Base-by-base conservation (phyloP, 2,888 invertebrate species). In the Sarcophaga carnaria region DNA sequence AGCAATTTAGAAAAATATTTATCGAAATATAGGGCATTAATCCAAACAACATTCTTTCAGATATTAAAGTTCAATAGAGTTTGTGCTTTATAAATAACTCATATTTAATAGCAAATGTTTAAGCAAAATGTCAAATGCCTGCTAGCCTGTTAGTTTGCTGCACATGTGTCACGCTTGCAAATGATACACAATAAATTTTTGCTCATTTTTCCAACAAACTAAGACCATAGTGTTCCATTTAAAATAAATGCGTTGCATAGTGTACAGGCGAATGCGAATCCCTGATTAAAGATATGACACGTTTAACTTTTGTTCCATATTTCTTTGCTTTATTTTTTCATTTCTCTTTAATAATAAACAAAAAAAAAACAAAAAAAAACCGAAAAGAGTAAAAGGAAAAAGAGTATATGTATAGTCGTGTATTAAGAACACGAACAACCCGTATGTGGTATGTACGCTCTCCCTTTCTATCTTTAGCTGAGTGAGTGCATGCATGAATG, bases 231-330 rank as follows among this genome's bases (percentile, higher is more conserved):
- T 76, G 71, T 37, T 8, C 27, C 20, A 45, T 75, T 25, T 22
- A 20, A 8, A 49, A 10, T 60, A 67, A 49, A 49, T 63, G 45
- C 63, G 63, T 22, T 12, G 27, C 49, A 63, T 87, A 82, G 59
- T 76, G 60, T 59, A 60, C 63, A 66, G 79, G 79, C 63, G 64
- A 89, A 84, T 85, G 79, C 63, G 64, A 90, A 84, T 85, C 78
- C 85, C 90, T 90, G 93, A 93, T 92, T 92, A 89, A 88, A 92
- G 92, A 92, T 93, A 93, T 88, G 91, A 91, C 92, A 92, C 92
- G 93, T 90, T 90, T 89, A 89, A 89, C 89, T 84, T 88, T 88
- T 89, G 83, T 78, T 22, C 82, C 63, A 72, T 80, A 66, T 82
- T 74, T 70, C n/a, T 49, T 64, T 17, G 54, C 54, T 54, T 54